Conservation (phyloP, 2,797 vertebrate genomes). For the Pipistrellus nathusii region DNA sequence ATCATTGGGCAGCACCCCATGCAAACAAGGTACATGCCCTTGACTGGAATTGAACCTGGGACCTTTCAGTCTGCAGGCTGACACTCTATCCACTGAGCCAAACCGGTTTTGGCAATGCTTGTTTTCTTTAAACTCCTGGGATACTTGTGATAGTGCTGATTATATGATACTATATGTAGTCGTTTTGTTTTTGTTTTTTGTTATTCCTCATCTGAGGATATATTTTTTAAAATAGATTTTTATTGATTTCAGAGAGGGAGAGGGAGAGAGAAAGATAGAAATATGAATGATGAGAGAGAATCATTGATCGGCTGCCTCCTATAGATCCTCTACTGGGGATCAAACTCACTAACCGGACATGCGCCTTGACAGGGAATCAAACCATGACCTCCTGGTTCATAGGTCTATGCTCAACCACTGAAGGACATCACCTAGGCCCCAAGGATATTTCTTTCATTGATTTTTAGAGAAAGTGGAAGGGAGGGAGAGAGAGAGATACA, state of each 20-base stretch:
- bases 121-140: background rate
- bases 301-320: background rate
- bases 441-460: no score
- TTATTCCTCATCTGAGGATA: no score
- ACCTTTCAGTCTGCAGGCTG: no score
- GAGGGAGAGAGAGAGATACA: background rate
- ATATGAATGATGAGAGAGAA: background rate
- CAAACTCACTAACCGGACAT: background rate
- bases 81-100: no score
- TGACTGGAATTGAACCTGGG: no score
- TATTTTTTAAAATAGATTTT: no score
- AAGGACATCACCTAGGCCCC: background rate
- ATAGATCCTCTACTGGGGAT: background rate
- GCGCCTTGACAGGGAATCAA: background rate
- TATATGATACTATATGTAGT: background rate
- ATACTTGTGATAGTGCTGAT: background rate
- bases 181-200: background rate
- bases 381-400: background rate
- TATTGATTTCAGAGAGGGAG: background rate
- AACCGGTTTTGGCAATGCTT: no score
- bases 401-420: background rate
- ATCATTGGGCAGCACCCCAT: background rate
- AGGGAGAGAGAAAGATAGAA: background rate
- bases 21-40: no score
- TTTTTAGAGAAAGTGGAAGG: no score